Conservation (phyloP, 1,140 invertebrate genomes). For the Drosophila ohnishii region DNA sequence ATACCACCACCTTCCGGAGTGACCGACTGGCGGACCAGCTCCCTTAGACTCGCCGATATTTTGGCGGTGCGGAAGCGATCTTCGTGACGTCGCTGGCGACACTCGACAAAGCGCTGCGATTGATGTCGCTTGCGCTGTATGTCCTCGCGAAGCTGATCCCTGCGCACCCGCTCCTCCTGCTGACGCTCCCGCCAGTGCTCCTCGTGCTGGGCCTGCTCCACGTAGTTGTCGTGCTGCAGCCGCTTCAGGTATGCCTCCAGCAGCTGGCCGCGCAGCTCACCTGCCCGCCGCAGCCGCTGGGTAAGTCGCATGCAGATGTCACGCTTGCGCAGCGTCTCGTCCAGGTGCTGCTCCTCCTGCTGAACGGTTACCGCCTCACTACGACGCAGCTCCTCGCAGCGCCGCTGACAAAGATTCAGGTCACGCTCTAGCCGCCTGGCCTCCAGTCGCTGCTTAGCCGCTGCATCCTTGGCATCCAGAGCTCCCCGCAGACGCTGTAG, state of each 20-base stretch:
- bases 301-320: conserved; percentile 70
- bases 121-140: conserved; percentile 66
- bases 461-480: conserved; percentile 68
- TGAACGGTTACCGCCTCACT: conserved; percentile 68
- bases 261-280: conserved; percentile 63
- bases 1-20: conserved; percentile 61
- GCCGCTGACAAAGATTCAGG: conserved; percentile 58
- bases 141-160: conserved; percentile 65
- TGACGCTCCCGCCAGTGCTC: conserved; percentile 78
- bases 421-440: conserved; percentile 66
- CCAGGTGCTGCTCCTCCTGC: conserved; percentile 75
- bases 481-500: conserved; percentile 62
- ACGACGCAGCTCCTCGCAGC: conserved; percentile 69
- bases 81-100: conserved; percentile 62
- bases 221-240: conserved; percentile 74
- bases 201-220: conserved; percentile 78
- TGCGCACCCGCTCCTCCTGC: conserved; percentile 56
- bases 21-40: conserved; percentile 76
- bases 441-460: conserved; percentile 60
- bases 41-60: conserved; percentile 77
- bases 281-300: conserved; percentile 69
- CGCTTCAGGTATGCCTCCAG: conserved; percentile 69
- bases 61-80: conserved; percentile 72
- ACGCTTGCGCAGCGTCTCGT: conserved; percentile 65
- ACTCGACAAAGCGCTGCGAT: conserved; percentile 71